Percentiles rank a stretch among this genome's conserved stretches.
Conservation (phyloP, 2,113 vertebrate genomes). For the Tyrannus savana region DNA sequence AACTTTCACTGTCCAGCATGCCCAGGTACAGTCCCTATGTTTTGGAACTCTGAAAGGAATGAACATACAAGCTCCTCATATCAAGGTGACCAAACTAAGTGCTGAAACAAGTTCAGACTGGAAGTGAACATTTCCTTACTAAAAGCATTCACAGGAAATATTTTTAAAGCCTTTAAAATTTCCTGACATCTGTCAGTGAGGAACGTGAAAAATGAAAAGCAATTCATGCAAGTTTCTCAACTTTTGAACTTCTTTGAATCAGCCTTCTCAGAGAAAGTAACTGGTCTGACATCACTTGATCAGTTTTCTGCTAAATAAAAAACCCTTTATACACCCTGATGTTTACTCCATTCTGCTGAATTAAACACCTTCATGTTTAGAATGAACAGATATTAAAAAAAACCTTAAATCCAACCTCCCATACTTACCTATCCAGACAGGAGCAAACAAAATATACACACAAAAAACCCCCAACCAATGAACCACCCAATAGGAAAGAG, state of each 20-base stretch:
- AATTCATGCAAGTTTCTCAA: not conserved
- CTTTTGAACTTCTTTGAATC: not conserved
- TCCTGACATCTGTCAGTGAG: not conserved
- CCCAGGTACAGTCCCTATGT: not conserved
- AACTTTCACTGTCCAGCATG: not conserved
- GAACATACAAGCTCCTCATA: not conserved
- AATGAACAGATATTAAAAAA: not conserved
- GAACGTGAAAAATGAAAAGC: not conserved
- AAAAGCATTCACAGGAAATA: not conserved
- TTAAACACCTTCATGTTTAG: not conserved
- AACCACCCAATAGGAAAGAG: not conserved
- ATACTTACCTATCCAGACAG: not conserved
- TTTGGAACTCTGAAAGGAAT: not conserved
- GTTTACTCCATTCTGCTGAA: not conserved
- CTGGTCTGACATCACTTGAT: not conserved
- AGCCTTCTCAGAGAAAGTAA: not conserved
- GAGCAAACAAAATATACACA: not conserved
- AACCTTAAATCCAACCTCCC: not conserved
- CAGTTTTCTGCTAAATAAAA: not conserved
- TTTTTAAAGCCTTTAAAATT: conserved; percentile 6
- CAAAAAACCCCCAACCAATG: not conserved
- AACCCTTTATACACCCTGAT: not conserved
- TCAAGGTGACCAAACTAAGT: not conserved
- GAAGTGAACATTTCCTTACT: not conserved
- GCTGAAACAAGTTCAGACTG: conserved; percentile 15